Base-by-base conservation (phyloP, 2,797 vertebrate genomes). In the Tangara arthus region DNA sequence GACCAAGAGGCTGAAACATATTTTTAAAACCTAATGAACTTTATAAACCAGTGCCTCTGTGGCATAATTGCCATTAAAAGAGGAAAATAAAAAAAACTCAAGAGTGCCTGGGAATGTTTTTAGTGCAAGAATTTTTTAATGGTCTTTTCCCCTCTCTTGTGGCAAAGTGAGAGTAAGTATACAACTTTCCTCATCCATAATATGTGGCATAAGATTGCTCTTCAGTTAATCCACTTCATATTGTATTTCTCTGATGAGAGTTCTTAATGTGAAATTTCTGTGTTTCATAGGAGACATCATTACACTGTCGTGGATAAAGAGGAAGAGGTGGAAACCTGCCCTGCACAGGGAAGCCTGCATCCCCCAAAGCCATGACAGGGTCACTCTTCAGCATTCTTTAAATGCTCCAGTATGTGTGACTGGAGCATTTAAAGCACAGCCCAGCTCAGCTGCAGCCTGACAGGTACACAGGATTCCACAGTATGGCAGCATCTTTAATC, bases 1-100 rank as follows among this genome's bases (percentile, higher is more conserved):
- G 72, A 84, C 91, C 65, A 86, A 88, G 65, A 91, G 80, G 39
- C 46, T 89, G 52, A 85, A 64, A 87, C 26, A 63, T 71, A 69
- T 88, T 95, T 94, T 94, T 95, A 94, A 91, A 65, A 86, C 71
- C 69, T 90, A 91, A 91, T 86, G 80, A 94, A 94, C 24, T 88
- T 93, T 72, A 94, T 78, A 88, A 79, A 6, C 12, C 61, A 82
- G 44, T 49, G 41, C 37, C 69, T 89, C 79, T 46, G 35, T 61
- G 35, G 68, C 57, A 65, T 64, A 89, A 53, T 41, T 82, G 57
- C 61, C 30, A 68, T n/a, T 41, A 50, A 85, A 84, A 65, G 52
- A 3, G 4, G 22, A 27, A 56, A 42, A 9, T 18, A 34, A 44
- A 24, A 46, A 30, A 30, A 52, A 3, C 15, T 21, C 30, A 87